These are phyloP conservation scores for Himalopsyche tibetana DNA, from an alignment of 2,888 invertebrate species.

Conservation along the genomic window DNA sequence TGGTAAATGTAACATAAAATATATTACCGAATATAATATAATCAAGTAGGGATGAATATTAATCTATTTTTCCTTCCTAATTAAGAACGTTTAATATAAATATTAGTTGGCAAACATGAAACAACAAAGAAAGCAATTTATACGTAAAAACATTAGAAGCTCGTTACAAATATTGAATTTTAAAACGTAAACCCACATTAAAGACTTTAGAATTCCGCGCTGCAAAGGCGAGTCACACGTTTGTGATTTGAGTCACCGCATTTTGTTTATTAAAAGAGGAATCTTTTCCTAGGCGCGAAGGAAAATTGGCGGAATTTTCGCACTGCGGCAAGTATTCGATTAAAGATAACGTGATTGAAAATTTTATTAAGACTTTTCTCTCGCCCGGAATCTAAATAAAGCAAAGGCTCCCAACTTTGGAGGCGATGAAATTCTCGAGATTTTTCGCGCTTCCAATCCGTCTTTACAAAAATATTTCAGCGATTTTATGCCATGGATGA, in stretches of 20 bases:
- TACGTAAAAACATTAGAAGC: background rate
- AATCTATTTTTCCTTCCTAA: too few species aligned
- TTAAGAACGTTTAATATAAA: too few species aligned
- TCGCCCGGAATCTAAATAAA: conserved; percentile 35
- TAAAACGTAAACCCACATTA: background rate
- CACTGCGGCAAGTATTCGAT: conserved; percentile 42
- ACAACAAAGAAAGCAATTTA: background rate
- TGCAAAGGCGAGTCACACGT: conserved; percentile 28
- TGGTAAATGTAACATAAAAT: too few species aligned
- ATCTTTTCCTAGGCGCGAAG: background rate
- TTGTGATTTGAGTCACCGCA: conserved; percentile 35
- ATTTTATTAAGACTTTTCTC: conserved; percentile 40
- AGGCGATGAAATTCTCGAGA: background rate
- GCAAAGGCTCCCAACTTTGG: background rate
- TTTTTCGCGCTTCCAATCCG: background rate
- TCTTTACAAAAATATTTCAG: background rate
- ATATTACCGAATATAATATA: too few species aligned
- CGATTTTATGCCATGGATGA: background rate
- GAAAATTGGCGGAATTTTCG: conserved; percentile 43
- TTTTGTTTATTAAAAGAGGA: conserved; percentile 34
- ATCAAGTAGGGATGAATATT: too few species aligned
- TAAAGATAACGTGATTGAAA: conserved; percentile 43
- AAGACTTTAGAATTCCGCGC: background rate
- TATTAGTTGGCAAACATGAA: background rate
- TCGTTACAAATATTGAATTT: conserved; percentile 6